A percentile compares a stretch with the other conserved stretches of the same genome.
Conservation (phyloP, 92 coral and sea anemone species). For the Palythoa grandis region DNA sequence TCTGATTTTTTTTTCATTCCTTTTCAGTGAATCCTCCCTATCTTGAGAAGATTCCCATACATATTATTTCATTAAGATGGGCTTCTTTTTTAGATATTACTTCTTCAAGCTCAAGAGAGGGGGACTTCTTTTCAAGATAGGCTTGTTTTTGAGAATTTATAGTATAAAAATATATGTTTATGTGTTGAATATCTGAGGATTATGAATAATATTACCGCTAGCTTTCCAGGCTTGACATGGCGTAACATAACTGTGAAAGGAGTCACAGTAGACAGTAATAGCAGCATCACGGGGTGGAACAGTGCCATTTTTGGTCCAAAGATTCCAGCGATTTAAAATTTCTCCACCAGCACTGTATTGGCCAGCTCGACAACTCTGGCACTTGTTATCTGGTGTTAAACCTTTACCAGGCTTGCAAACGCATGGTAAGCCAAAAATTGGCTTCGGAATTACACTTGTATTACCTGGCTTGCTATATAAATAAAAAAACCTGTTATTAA, state of each 20-base stretch:
- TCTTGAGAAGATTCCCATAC: too few species aligned
- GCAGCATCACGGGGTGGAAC: slow-evolving; percentile 70
- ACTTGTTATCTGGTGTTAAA: slow-evolving; percentile 36
- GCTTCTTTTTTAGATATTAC: too few species aligned
- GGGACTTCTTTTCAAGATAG: too few species aligned
- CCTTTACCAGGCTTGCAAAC: slow-evolving; percentile 74
- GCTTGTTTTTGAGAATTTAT: too few species aligned
- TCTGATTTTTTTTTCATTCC: too few species aligned
- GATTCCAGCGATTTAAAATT: slow-evolving; percentile 70
- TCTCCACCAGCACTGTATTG: slow-evolving; percentile 78
- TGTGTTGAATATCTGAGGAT: not conserved
- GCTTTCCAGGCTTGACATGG: slow-evolving; percentile 74
- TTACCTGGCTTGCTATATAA: slow-evolving; percentile 34
- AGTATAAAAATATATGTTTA: too few species aligned
- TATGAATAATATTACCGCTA: slow-evolving; percentile 63
- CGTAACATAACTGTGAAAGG: slow-evolving; percentile 54
- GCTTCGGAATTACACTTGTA: slow-evolving; percentile 21
- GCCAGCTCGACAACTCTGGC: slow-evolving; percentile 57
- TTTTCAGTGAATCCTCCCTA: too few species aligned
- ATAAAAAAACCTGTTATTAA: not conserved
- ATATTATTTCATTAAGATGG: too few species aligned
- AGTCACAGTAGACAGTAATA: slow-evolving; percentile 73
- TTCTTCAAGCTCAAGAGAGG: too few species aligned
- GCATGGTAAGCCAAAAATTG: slow-evolving; percentile 57
- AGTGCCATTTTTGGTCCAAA: slow-evolving; percentile 79